Evolutionary conservation across 2,113 vertebrate species (phyloP).

Genomic region (Ariopsis seemanni): DNA sequence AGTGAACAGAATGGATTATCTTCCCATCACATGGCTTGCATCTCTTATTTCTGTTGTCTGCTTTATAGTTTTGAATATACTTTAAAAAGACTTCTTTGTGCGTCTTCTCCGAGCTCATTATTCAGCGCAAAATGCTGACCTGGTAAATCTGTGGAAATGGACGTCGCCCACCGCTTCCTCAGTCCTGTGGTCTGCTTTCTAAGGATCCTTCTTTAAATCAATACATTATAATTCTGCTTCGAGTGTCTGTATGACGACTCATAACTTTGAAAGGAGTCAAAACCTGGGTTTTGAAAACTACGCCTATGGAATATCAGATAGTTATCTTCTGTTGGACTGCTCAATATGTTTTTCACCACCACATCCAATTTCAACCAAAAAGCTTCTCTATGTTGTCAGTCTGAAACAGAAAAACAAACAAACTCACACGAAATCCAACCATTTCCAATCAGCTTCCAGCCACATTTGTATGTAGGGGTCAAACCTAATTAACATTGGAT

Average conservation of each 20-base stretch:
- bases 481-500: constrained; percentile 15
- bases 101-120: not conserved
- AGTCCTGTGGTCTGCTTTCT: not conserved
- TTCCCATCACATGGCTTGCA: too few relatives aligned
- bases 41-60: not conserved
- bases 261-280: not conserved
- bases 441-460: not conserved
- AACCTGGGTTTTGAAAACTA: not conserved
- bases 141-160: not conserved
- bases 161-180: not conserved
- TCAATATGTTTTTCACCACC: not conserved
- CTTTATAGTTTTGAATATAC: not conserved
- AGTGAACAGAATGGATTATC: not conserved
- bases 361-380: not conserved
- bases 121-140: not conserved
- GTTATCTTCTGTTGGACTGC: not conserved
- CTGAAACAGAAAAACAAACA: not conserved
- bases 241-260: not conserved
- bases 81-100: not conserved
- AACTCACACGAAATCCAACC: not conserved
- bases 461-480: not conserved
- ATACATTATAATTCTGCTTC: not conserved
- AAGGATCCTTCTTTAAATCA: not conserved
- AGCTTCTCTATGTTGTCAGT: not conserved
- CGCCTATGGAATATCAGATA: not conserved